A percentile compares a stretch with the other conserved stretches of the same genome.
These are phyloP conservation scores for Zosterops lateralis DNA, from an alignment of 2,113 vertebrate genomes.

Conservation along the genomic window DNA sequence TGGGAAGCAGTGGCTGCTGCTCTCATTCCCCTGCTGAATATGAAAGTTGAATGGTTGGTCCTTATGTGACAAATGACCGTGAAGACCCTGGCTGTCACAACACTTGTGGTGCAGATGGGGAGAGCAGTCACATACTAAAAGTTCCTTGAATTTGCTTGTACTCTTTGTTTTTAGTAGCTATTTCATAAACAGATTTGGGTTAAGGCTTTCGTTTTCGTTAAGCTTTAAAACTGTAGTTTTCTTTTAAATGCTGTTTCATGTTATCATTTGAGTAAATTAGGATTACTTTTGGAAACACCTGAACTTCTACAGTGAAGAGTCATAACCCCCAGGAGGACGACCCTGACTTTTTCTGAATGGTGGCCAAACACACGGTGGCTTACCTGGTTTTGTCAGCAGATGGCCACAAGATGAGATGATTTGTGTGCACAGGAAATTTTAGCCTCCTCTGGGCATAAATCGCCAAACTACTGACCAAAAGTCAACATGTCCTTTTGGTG, in stretches of 20 bases:
- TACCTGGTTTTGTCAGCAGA: neutral
- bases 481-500: neutral
- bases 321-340: neutral
- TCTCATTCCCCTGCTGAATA: neutral
- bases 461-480: neutral
- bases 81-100: neutral
- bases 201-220: neutral
- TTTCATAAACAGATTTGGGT: neutral
- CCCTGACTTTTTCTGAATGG: neutral
- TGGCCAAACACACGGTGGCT: accelerated
- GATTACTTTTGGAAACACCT: neutral
- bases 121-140: neutral
- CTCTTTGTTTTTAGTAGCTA: neutral
- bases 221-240: neutral
- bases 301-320: neutral
- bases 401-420: neutral
- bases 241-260: neutral
- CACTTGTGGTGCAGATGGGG: neutral
- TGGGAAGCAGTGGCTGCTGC: neutral
- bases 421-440: neutral
- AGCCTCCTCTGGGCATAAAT: neutral
- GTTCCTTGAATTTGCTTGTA: neutral
- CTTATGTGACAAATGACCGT: neutral
- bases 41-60: neutral
- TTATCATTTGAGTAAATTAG: neutral